Base-by-base conservation (phyloP, 2,797 vertebrate species). In the Eurystomus glaucurus region DNA sequence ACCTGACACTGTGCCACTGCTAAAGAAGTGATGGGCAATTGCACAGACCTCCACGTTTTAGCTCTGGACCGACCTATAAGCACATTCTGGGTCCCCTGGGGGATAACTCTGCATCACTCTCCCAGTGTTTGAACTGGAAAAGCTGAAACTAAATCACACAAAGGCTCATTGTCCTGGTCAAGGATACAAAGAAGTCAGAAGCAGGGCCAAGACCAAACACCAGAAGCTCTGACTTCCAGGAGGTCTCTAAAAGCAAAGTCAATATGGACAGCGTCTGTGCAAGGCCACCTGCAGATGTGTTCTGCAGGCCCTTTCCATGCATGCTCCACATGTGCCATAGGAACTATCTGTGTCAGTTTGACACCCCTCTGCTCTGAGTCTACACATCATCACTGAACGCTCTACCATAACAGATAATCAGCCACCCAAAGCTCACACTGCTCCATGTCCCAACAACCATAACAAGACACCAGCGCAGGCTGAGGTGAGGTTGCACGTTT, bases 351-450 rank as follows among this genome's bases (percentile, higher is more conserved):
- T 4, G 64, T 33, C 79, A 31, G 21, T 64, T 6, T 9, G 51
- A 39, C 0, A 2, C 14, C 35, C 13, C 23, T 51, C 48, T 71
- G 62, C 66, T 77, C 71, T 7, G 39, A 60, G 61, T 35, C 69
- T n/a, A 4, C 17, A 1, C 5, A 17, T 5, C 25, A 19, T 9
- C 74, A 6, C 54, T n/a, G 37, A 29, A 6, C 28, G 23, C 41
- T 43, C 4, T 68, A 29, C 11, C 33, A 4, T 3, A 6, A 3
- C 0, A 6, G n/a, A 25, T 1, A 6, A 17, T 2, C 45, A 55
- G 18, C 18, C 83, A 17, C 61, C 12, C 54, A 55, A 61, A 45
- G 9, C 33, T 12, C 26, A 29, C 2, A 0, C 3, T 41, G 18
- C 62, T 13, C 14, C 0, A 0, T 26, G 55, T 28, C 43, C 72